phyloP scores from a whole-genome alignment of 2,797 vertebrate species.

The Premnoplex brunnescens region DNA sequence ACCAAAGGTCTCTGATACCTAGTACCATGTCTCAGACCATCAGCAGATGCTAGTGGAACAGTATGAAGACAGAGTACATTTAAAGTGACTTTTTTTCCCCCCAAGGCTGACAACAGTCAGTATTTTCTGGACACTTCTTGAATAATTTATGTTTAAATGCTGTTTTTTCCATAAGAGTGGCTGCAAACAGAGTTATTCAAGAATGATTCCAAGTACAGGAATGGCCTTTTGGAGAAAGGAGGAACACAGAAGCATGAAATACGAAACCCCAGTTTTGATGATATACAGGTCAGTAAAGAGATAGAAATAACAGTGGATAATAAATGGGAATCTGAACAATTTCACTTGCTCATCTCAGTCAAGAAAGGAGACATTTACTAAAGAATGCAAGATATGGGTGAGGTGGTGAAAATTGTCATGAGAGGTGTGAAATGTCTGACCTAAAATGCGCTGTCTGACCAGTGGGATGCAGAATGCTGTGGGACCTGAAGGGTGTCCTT shows the following conservation, averaged over 20 bases:
- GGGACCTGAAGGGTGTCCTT: not conserved
- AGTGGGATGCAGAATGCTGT: not conserved
- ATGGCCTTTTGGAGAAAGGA: not conserved
- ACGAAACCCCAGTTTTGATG: not conserved
- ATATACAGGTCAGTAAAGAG: not conserved
- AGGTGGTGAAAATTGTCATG: not conserved
- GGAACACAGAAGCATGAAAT: not conserved
- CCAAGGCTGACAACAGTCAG: not conserved
- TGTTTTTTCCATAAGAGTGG: not conserved
- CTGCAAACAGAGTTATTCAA: not conserved
- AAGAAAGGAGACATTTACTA: not conserved
- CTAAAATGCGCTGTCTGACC: not conserved
- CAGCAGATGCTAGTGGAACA: not conserved
- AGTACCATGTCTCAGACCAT: not conserved
- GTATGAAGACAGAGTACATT: not conserved
- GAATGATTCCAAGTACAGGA: not conserved
- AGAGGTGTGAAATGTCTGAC: not conserved
- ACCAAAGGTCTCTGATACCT: not conserved
- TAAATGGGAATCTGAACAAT: not conserved
- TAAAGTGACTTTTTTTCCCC: not conserved
- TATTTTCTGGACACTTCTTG: constrained; percentile 24
- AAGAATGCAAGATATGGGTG: not conserved
- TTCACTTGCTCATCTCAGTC: not conserved
- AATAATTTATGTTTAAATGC: constrained; percentile 25
- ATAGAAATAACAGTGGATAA: not conserved